A percentile compares a stretch with the other conserved stretches of the same genome.
These are phyloP conservation scores for Rhabdomys pumilio DNA, from an alignment of 2,797 vertebrate species.

Conservation along the genomic window DNA sequence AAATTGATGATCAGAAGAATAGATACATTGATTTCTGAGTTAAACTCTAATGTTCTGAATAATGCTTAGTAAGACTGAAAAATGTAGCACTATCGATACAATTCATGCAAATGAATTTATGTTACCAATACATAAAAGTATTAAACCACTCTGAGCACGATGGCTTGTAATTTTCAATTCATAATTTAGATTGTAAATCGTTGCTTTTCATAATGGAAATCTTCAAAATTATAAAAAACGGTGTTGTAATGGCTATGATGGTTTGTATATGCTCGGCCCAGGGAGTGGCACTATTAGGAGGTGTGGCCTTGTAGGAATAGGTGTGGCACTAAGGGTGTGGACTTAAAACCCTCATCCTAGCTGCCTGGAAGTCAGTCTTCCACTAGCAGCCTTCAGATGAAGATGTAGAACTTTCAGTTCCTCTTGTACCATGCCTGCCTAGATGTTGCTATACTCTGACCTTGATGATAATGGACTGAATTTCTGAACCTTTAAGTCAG, in stretches of 20 bases:
- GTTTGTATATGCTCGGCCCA: too few species aligned
- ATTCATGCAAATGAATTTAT: slow-evolving; percentile 18
- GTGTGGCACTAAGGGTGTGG: too few species aligned
- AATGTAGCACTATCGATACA: not conserved
- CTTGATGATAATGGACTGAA: too few species aligned
- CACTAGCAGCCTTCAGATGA: too few species aligned
- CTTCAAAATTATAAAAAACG: slow-evolving; percentile 65
- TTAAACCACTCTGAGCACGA: not conserved
- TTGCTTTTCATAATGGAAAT: slow-evolving; percentile 20
- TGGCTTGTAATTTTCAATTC: not conserved
- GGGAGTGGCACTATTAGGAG: too few species aligned
- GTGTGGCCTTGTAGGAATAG: too few species aligned
- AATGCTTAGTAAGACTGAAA: slow-evolving; percentile 9
- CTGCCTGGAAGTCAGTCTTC: too few species aligned
- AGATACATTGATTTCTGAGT: slow-evolving; percentile 36
- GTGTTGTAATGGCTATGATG: not conserved
- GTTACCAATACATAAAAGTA: not conserved
- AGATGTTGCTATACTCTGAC: too few species aligned
- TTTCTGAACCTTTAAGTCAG: too few species aligned
- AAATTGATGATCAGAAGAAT: slow-evolving; percentile 18
- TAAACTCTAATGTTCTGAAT: slow-evolving; percentile 28
- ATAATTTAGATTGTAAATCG: not conserved
- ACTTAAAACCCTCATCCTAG: too few species aligned
- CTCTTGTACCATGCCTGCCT: too few species aligned
- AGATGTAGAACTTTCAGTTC: too few species aligned